Evolutionary conservation across 1,140 invertebrate species (phyloP).

Genomic region (Heliconius hermathena): DNA sequence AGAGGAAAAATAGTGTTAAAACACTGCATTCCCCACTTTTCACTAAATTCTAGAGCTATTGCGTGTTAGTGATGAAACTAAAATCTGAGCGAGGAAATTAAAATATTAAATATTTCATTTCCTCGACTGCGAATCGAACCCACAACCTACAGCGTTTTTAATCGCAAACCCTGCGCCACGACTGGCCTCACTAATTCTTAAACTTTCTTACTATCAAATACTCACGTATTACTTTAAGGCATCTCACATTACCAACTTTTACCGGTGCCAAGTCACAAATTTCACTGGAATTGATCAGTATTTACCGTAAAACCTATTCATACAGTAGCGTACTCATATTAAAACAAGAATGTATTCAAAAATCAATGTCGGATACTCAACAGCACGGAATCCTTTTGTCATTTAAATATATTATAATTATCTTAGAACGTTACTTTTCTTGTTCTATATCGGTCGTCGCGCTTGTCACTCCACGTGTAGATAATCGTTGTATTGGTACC

Average conservation of each 20-base stretch:
- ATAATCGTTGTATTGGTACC: background rate
- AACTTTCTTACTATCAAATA: no score
- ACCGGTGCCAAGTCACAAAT: background rate
- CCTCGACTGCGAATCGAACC: no score
- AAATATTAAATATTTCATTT: no score
- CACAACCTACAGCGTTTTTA: no score
- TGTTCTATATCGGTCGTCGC: slow-evolving; percentile 10
- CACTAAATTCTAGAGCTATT: no score
- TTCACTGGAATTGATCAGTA: background rate
- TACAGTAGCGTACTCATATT: background rate
- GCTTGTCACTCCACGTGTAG: background rate
- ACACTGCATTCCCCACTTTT: no score
- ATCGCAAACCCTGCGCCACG: no score
- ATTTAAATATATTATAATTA: slow-evolving; percentile 3
- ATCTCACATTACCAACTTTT: background rate
- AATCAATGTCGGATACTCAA: background rate
- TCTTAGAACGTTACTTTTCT: background rate
- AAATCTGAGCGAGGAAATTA: no score
- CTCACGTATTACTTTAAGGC: background rate
- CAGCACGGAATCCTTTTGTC: background rate
- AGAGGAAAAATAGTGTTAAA: no score
- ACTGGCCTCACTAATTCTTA: no score
- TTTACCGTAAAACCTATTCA: background rate
- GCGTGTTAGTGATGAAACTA: no score
- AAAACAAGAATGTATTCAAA: background rate